A percentile compares a stretch with the other conserved stretches of the same genome.
phyloP scores from a whole-genome alignment of 2,113 vertebrate genomes.

The Ciconia maguari region DNA sequence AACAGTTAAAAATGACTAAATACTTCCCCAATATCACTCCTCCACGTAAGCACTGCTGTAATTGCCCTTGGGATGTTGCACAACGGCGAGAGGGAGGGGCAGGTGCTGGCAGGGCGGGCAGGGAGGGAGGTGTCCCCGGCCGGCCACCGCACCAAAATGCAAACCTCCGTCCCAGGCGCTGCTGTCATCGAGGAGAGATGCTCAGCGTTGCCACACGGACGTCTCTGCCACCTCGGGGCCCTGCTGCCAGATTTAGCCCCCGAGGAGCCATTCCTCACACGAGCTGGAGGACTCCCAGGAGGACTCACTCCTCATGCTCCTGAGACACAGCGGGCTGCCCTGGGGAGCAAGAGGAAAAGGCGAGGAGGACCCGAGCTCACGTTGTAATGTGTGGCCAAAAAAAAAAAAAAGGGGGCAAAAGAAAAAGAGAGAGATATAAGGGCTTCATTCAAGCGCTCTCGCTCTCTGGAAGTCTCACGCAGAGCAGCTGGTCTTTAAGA shows the following conservation, averaged over 20 bases:
- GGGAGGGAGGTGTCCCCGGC: neutral
- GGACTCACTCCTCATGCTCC: neutral
- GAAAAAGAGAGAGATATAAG: conserved; percentile 20
- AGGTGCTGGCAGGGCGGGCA: neutral
- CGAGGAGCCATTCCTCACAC: neutral
- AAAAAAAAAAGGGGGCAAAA: neutral
- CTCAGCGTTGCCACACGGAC: neutral
- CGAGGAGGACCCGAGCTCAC: conserved; percentile 24
- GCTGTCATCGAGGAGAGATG: neutral
- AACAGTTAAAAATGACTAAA: conserved; percentile 62
- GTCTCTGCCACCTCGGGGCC: neutral
- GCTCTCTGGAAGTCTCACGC: conserved; percentile 47
- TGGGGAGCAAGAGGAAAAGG: conserved; percentile 42
- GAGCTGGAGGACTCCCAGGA: neutral
- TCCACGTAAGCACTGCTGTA: conserved; percentile 59
- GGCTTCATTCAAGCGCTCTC: conserved; percentile 22
- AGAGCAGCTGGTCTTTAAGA: conserved; percentile 56
- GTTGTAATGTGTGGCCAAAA: neutral
- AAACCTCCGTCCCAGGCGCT: neutral
- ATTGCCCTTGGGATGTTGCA: conserved; percentile 64
- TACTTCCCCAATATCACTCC: conserved; percentile 60
- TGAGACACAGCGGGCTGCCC: neutral
- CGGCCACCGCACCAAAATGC: neutral
- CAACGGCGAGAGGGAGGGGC: conserved; percentile 53
- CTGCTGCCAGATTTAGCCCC: neutral